These are phyloP conservation scores for Clanis bilineata DNA, from an alignment of 2,888 invertebrate genomes.

Conservation along the genomic window DNA sequence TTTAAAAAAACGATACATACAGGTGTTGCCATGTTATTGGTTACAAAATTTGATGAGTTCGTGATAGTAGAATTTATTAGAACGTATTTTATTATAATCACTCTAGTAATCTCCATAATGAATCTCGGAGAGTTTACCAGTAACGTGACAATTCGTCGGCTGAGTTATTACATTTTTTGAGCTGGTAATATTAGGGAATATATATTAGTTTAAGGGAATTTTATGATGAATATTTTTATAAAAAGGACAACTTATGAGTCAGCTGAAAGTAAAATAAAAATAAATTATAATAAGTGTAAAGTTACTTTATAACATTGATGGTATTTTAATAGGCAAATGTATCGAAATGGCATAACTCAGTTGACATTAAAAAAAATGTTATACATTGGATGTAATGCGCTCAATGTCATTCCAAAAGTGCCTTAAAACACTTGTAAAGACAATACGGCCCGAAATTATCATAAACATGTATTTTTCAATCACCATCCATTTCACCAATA, in stretches of 20 bases:
- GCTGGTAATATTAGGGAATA: neutral
- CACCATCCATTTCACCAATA: constrained; percentile 39
- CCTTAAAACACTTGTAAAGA: constrained; percentile 44
- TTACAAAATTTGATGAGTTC: constrained; percentile 59
- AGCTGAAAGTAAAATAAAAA: neutral
- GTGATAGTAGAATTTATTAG: constrained; percentile 63
- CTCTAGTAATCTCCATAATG: constrained; percentile 32
- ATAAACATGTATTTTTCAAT: constrained; percentile 1
- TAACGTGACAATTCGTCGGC: constrained; percentile 44
- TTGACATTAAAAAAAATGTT: constrained; percentile 32
- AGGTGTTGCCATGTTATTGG: constrained; percentile 76
- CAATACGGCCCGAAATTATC: constrained; percentile 24
- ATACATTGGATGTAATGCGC: constrained; percentile 42
- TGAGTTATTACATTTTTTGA: constrained; percentile 1
- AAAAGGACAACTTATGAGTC: neutral
- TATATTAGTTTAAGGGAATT: neutral
- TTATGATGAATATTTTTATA: neutral
- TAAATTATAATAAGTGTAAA: neutral
- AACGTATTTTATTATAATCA: constrained; percentile 23
- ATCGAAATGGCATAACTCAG: constrained; percentile 20
- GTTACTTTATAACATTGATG: neutral
- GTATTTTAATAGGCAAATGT: neutral
- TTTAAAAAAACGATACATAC: constrained; percentile 43
- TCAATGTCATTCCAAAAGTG: constrained; percentile 77
- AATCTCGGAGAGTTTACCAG: constrained; percentile 54